Evolutionary conservation across 2,888 invertebrate species (phyloP), one percentile per base, ranked within the genome.

Genomic region (Idaea dimidiata): DNA sequence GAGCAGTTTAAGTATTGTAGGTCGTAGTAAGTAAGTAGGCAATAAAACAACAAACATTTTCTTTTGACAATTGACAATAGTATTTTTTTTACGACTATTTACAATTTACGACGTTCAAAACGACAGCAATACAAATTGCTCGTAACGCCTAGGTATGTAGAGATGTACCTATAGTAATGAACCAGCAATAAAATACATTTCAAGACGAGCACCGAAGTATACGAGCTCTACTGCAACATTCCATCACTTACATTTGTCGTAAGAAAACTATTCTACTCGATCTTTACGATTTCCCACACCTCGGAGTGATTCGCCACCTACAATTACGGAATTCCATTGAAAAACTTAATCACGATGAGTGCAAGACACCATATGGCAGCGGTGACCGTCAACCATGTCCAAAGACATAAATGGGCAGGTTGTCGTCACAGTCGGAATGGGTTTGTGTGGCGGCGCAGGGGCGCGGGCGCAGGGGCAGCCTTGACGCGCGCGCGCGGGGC

Each of bases 331-430:
- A 81, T 82, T 81, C 83, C 86, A 82, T 84, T 83, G 83, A 84
- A 86, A 84, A 82, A 76, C 74, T 72, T 83, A 86, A 86, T 86
- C 79, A 76, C 76, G 71, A 73, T 64, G 76, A 80, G 79, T 79
- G 79, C 80, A 83, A 80, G 84, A 79, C 81, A 83, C 91, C 91
- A 91, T 91, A 92, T 92, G 91, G 91, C 83, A 80, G 83, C 75
- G 75, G 82, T 83, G 86, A 78, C 89, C 88, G 82, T 83, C 88
- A 84, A 86, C 90, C 89, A 87, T 91, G 84, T 90, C 89, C 88
- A 86, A 89, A 88, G 88, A 89, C 91, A 84, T 91, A 92, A 91
- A 92, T 91, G 91, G 91, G 89, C 89, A 91, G 80, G 84, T 84
- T 88, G 87, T 90, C 89, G 89, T 91, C 90, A 90, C 88, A 88